Evolutionary conservation across 2,113 vertebrate species (phyloP).

Genomic region (Protomyctophum bolini): DNA sequence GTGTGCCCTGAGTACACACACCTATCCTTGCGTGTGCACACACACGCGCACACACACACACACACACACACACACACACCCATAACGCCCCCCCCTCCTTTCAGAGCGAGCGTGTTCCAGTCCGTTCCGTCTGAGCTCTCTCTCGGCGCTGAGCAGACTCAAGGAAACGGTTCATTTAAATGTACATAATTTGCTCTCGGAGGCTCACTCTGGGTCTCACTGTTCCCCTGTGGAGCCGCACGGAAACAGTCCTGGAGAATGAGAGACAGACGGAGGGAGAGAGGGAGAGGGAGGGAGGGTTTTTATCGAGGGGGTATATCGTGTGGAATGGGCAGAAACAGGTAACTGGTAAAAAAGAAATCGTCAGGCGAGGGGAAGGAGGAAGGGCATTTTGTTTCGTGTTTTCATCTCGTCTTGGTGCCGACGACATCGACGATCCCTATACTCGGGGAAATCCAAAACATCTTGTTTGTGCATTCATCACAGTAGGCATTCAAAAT

Average conservation of each 20-base stretch:
- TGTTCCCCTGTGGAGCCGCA: conserved; percentile 67
- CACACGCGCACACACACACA: conserved; percentile 41
- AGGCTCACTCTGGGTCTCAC: conserved; percentile 71
- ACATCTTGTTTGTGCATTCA: conserved; percentile 5
- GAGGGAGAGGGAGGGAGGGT: conserved; percentile 5
- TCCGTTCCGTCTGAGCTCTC: conserved; percentile 73
- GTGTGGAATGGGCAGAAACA: conserved; percentile 3
- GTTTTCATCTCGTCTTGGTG: conserved; percentile 49
- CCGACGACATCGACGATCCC: conserved; percentile 12
- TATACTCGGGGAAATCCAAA: conserved; percentile 17
- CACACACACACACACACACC: conserved; percentile 14
- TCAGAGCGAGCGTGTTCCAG: conserved; percentile 38
- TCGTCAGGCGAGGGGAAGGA: no score
- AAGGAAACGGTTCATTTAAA: conserved; percentile 80
- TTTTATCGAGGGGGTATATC: neutral
- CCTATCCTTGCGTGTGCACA: conserved; percentile 12
- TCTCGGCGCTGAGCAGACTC: conserved; percentile 74
- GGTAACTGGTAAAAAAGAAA: neutral
- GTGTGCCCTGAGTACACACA: conserved; percentile 17
- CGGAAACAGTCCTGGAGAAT: conserved; percentile 58
- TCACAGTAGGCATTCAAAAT: neutral
- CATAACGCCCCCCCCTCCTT: conserved; percentile 42
- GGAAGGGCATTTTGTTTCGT: conserved; percentile 39
- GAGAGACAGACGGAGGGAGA: conserved; percentile 16
- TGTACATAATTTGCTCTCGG: conserved; percentile 79